A percentile compares a stretch with the other conserved stretches of the same genome.
Evolutionary conservation across 1,140 invertebrate genomes (phyloP).

Genomic region (Physella acuta): DNA sequence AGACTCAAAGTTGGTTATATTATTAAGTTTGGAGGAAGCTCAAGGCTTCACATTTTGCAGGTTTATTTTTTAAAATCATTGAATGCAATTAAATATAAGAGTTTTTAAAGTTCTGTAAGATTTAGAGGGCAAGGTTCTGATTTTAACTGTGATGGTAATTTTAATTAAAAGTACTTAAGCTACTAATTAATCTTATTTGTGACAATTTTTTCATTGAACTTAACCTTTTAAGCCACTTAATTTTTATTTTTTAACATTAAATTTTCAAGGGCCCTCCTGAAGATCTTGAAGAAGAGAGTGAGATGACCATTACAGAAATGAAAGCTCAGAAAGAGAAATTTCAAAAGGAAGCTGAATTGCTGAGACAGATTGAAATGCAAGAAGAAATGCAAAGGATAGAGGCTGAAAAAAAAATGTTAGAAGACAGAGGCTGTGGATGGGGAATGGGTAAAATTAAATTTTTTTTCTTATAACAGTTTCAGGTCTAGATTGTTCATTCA

Average conservation of each 20-base stretch:
- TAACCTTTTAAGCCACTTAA: background rate
- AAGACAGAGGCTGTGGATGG: constrained; percentile 78
- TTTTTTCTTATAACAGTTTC: too few species aligned
- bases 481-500: too few species aligned
- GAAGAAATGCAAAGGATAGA: constrained; percentile 48
- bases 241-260: background rate
- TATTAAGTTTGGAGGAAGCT: constrained; percentile 87
- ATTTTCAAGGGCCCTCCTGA: constrained; percentile 71
- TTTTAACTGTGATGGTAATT: too few species aligned
- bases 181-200: too few species aligned
- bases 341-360: constrained; percentile 62
- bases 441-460: constrained; percentile 83
- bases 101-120: too few species aligned
- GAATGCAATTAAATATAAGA: background rate
- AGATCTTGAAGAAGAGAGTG: constrained; percentile 84
- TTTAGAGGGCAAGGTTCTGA: too few species aligned
- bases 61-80: constrained; percentile 39
- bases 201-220: background rate
- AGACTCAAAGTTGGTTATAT: constrained; percentile 84
- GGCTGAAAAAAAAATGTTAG: constrained; percentile 36
- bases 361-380: constrained; percentile 60
- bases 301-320: constrained; percentile 78
- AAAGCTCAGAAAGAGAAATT: constrained; percentile 64
- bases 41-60: constrained; percentile 79
- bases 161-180: too few species aligned